phyloP scores from a whole-genome alignment of 1,140 invertebrate genomes.

The Papilio xuthus region DNA sequence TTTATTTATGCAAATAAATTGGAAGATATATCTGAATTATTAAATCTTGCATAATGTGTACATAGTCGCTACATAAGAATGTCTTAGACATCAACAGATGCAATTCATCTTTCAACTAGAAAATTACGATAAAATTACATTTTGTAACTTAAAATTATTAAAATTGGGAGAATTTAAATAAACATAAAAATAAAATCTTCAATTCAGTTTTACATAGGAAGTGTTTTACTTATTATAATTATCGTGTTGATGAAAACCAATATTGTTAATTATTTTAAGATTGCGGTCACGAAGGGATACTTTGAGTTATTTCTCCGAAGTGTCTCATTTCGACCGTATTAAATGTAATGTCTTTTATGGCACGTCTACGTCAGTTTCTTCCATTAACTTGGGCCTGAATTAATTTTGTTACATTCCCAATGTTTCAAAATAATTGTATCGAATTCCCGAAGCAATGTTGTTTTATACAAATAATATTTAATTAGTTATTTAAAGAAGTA shows the following conservation, averaged over 20 bases:
- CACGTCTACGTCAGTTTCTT: slow-evolving; percentile 8
- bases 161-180: no score
- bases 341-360: slow-evolving; percentile 18
- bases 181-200: no score
- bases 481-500: background rate
- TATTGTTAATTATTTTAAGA: background rate
- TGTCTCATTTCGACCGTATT: slow-evolving; percentile 4
- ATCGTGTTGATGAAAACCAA: background rate
- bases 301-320: slow-evolving; percentile 8
- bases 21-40: background rate
- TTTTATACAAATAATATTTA: background rate
- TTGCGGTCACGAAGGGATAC: background rate
- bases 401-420: slow-evolving; percentile 14
- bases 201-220: background rate
- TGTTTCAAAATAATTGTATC: slow-evolving; percentile 16
- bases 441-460: background rate
- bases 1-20: background rate
- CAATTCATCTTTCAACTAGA: background rate
- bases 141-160: no score
- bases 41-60: no score
- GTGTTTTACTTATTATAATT: background rate
- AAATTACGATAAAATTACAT: no score
- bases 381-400: slow-evolving; percentile 4
- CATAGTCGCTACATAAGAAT: background rate
- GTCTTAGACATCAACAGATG: background rate